Evolutionary conservation across 1,140 invertebrate genomes (phyloP), one percentile per base, ranked within the genome.

Genomic region (Heliconius himera): DNA sequence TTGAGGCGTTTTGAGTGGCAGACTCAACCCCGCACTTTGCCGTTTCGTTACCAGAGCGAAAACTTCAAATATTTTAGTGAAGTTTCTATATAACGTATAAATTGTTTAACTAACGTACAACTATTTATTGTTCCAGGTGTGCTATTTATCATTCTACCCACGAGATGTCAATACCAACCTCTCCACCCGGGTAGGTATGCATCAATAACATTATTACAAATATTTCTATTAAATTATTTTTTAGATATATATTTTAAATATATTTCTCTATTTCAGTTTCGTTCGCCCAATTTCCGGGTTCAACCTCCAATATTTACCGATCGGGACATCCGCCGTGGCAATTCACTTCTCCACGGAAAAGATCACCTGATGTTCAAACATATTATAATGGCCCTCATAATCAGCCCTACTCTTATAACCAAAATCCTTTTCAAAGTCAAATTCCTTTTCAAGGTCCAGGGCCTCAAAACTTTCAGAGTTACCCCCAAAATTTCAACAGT

Each of bases 131-230:
- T 93, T 92, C 8, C 89, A 93, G 92, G 88, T 87, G 82, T 88
- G 20, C 74, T 89, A 49, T 73, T 88, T 22, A 73, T 92, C 22
- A 70, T 88, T 8, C 56, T 79, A 49, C 75, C 82, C 71, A 74
- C 60, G 77, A 80, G 60, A 89, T 88, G 88, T 78, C 89, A 93
- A 75, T 87, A 87, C 71, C 81, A 84, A 83, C 87, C 80, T 60
- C 89, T 88, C 83, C 93, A 93, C 77, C 91, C 89, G 90, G 93
- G 93, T 94, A 94, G 93, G 93, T 94, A 94, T 87, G 93, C 93
- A 94, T 94, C 93, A 92, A 86, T 84, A 74, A 81, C 82, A 76
- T 76, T 83, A 74, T 76, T n/a, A 78, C 46, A 66, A 18, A 18
- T 66, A 76, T 29, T 3, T 41, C 20, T 26, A 33, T 18, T 5